phyloP scores from a whole-genome alignment of 1,140 invertebrate genomes.

The Drosophila carrolli region DNA sequence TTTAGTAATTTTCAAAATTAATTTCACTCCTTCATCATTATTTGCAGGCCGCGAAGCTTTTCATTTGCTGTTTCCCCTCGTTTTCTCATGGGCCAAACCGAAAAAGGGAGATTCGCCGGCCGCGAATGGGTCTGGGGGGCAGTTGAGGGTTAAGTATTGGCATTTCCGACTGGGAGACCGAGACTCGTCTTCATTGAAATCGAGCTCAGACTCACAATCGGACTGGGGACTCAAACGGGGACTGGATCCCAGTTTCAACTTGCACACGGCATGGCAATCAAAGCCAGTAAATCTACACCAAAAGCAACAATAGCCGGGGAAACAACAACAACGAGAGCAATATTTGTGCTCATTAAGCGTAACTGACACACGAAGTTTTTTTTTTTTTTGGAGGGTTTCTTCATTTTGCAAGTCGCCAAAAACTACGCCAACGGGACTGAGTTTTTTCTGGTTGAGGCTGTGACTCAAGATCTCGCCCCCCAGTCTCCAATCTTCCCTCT shows the following conservation, averaged over 20 bases:
- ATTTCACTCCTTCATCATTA: conserved; percentile 29
- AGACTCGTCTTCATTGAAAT: conserved; percentile 69
- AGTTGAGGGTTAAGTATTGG: conserved; percentile 61
- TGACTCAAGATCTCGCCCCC: conserved; percentile 43
- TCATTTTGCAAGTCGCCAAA: conserved; percentile 77
- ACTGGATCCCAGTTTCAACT: conserved; percentile 38
- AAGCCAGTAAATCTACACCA: conserved; percentile 74
- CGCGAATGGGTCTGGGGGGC: conserved; percentile 17
- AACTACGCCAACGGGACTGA: conserved; percentile 59
- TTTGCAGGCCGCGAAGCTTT: conserved; percentile 48
- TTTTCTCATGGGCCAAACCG: conserved; percentile 39
- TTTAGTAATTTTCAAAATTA: not conserved
- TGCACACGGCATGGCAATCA: conserved; percentile 71
- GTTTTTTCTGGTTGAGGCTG: conserved; percentile 39
- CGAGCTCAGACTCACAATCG: conserved; percentile 35
- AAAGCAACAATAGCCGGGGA: conserved; percentile 46
- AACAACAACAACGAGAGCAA: conserved; percentile 71
- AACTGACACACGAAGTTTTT: conserved; percentile 81
- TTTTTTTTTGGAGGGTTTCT: conserved; percentile 72
- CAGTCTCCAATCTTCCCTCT: conserved; percentile 23
- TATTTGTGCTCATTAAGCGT: conserved; percentile 83
- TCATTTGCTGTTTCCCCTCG: conserved; percentile 51
- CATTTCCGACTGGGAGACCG: conserved; percentile 66
- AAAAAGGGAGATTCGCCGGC: conserved; percentile 33
- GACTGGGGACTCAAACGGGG: conserved; percentile 9